Evolutionary conservation across 2,888 invertebrate species (phyloP), one percentile per base, ranked within the genome.

Genomic region (Athrips mouffetella): DNA sequence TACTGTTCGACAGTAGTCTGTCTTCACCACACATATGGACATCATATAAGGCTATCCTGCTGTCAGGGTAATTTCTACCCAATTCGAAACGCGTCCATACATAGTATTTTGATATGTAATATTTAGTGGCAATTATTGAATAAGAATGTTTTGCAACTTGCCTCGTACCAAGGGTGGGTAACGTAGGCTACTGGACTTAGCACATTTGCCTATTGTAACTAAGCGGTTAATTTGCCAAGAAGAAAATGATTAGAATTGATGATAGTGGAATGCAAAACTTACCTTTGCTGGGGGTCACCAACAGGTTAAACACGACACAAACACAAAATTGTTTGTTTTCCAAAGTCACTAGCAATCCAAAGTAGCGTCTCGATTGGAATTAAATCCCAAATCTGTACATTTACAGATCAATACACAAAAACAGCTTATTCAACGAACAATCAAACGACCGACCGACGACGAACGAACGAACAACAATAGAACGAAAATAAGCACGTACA

Each of bases 391-490:
- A 55, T 47, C 23, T 30, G 30, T 55, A 47, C 52, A 18, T 48
- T 42, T 37, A 46, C 53, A 60, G 53, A 71, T 74, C 72, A 67
- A 74, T 74, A 73, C 63, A 71, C 65, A 67, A 70, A 70, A 70
- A 67, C 62, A 65, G 65, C 55, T 60, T 57, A 52, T 54, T 63
- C 58, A 57, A 63, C 63, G 60, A 66, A 45, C 45, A 20, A 18
- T 23, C 42, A 23, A 13, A 53, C 61, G 60, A 58, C 59, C 49
- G 41, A 29, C 45, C 44, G 18, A 42, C 46, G 47, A 48, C 25
- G 33, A 50, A 47, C 6, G 40, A 49, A 48, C 25, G 33, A 50
- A 47, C 6, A 44, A 49, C 52, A 20, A 35, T 49, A 51, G 47
- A 46, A 57, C 30, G 57, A 54, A 53, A 51, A 35, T n/a, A 8